Evolutionary conservation across 2,113 vertebrate species (phyloP), one percentile per base, ranked within the genome.

Genomic region (Benitochromis conjunctus): DNA sequence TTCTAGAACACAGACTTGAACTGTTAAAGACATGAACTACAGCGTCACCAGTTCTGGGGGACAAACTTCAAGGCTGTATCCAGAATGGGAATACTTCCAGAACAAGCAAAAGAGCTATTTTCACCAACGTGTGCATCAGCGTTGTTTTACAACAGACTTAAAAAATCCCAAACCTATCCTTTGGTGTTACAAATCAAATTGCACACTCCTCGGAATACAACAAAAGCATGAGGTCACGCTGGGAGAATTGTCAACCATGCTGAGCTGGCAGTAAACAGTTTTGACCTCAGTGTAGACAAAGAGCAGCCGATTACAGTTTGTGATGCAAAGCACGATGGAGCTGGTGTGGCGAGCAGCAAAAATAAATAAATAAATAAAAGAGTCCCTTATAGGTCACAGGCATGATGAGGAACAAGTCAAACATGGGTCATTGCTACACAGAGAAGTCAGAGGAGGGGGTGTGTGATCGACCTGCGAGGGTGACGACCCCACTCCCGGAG

Each of bases 401-500:
- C 54, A 41, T 24, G 80, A 82, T 77, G 58, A 84, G 29, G 85
- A 89, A 89, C 87, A 13, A 76, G 88, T 84, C 83, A 71, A 90
- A 82, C 86, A 34, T 11, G 78, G 87, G 80, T 88, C 85, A 83
- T 5, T 36, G 18, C 26, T 58, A 64, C 21, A 66, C 53, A 86
- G 57, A 66, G 53, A 46, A 62, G 80, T 71, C 81, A 79, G 41
- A 76, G 38, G 62, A 41, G 79, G 69, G 51, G 58, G 31, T 41
- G 79, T 26, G 56, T 48, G 84, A 86, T 86, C 57, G 84, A 90
- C 91, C 83, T 86, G 83, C 5, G 36, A 91, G 92, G 93, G 86
- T 69, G 57, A 34, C 58, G 90, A 94, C 94, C 94, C 89, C 94
- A 92, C 92, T 95, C 91, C 84, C 82, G 6, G 51, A 86, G 88